Evolutionary conservation across 2,888 invertebrate genomes (phyloP), one percentile per base, ranked within the genome.

Genomic region (Prosopocoilus inquinatus): DNA sequence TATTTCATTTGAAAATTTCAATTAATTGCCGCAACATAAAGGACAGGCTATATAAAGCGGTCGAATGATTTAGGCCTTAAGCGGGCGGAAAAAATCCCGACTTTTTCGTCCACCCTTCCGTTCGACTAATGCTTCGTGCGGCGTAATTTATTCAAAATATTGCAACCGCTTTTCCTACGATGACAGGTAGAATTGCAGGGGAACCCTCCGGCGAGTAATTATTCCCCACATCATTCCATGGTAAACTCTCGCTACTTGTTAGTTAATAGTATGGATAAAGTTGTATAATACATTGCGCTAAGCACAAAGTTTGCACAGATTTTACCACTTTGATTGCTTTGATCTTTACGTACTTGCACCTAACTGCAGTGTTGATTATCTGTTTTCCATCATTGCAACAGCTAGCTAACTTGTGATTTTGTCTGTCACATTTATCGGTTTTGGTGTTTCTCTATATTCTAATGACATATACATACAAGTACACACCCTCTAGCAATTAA

Each of bases 171-270:
- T 60, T 60, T 60, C 59, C 55, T 56, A 58, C 53, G 64, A 61
- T 63, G 64, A 64, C 64, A 66, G 62, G 63, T 64, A 57, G 63
- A 66, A 64, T 62, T 63, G 64, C 60, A 58, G 57, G 58, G 61
- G 55, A 51, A 61, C 65, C 63, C 64, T 62, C 63, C 56, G 60
- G 65, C 61, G 62, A 61, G 56, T 66, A 66, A 66, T 66, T 66
- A 66, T 61, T 61, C 57, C 60, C 55, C 59, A 28, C 20, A 28
- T 28, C 54, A 55, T 53, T 55, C 56, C 64, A 54, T 53, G 58
- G 57, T 50, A 50, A 50, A 53, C 56, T 60, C 55, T 46, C 59
- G 53, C 53, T 59, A 57, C 55, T 61, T 59, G 61, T 57, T 61
- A 60, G 60, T 55, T 60, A 61, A 61, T 59, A 61, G 58, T 54